Evolutionary conservation across 2,113 vertebrate species (phyloP).

Genomic region (Craseonycteris thonglongyai): DNA sequence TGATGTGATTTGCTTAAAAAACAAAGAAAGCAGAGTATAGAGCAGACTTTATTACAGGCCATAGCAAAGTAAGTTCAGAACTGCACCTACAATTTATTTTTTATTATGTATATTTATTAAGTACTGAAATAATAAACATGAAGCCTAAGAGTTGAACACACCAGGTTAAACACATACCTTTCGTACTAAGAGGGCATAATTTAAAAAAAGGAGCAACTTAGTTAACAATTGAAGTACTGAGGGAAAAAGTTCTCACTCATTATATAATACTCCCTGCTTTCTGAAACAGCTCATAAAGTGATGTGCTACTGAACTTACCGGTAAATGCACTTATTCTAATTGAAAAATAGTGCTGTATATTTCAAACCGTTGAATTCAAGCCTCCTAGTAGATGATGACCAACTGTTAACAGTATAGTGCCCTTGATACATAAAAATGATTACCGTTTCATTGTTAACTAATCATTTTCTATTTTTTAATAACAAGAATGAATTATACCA

Average conservation of each 20-base stretch:
- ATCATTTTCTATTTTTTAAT: slow-evolving; percentile 6
- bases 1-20: slow-evolving; percentile 27
- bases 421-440: background rate
- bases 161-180: background rate
- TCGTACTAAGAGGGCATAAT: background rate
- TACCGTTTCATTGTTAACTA: background rate
- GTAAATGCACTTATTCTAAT: background rate
- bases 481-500: background rate
- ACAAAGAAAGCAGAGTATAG: background rate
- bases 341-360: slow-evolving; percentile 16
- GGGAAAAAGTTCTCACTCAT: background rate
- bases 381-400: background rate
- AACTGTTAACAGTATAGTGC: background rate
- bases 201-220: background rate
- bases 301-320: background rate
- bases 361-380: slow-evolving; percentile 11
- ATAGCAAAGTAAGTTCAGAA: background rate
- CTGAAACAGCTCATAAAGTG: background rate
- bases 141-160: background rate
- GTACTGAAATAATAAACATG: background rate
- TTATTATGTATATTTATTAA: slow-evolving; percentile 14
- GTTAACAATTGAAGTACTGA: background rate
- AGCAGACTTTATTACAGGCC: background rate
- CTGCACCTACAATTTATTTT: background rate
- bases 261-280: background rate